phyloP scores from a whole-genome alignment of 1,140 invertebrate species.

The Drosophila chauvacae region DNA sequence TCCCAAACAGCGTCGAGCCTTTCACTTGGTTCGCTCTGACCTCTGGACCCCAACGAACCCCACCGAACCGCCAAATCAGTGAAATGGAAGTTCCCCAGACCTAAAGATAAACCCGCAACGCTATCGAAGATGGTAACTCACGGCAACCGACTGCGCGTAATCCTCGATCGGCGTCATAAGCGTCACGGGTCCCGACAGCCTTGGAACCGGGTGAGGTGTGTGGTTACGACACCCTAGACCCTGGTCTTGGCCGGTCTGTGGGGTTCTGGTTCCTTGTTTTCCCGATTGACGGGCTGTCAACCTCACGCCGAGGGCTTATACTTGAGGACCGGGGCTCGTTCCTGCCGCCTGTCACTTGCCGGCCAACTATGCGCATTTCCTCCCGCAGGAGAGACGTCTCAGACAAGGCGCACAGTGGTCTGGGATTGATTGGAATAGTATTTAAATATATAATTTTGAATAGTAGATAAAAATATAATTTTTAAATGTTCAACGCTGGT shows the following conservation, averaged over 20 bases:
- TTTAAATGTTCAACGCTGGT: background rate
- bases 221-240: constrained; percentile 8
- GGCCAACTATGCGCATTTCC: constrained; percentile 36
- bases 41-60: background rate
- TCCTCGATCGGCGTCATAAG: constrained; percentile 31
- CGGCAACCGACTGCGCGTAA: constrained; percentile 6
- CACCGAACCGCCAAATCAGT: background rate
- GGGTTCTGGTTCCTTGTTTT: background rate
- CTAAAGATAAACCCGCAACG: background rate
- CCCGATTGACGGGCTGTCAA: constrained; percentile 24
- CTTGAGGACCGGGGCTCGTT: background rate
- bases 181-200: constrained; percentile 28
- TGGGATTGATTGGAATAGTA: background rate
- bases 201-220: constrained; percentile 21
- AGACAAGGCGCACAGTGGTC: constrained; percentile 22
- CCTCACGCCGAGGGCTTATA: constrained; percentile 27
- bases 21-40: constrained; percentile 6
- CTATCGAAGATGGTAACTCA: constrained; percentile 10
- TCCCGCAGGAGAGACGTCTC: constrained; percentile 19
- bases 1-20: background rate
- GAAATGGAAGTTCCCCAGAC: constrained; percentile 29
- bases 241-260: background rate
- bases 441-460: background rate
- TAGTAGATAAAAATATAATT: too few relatives aligned
- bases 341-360: constrained; percentile 19